phyloP scores from a whole-genome alignment of 2,888 invertebrate species.

The Drosophila longiperda region DNA sequence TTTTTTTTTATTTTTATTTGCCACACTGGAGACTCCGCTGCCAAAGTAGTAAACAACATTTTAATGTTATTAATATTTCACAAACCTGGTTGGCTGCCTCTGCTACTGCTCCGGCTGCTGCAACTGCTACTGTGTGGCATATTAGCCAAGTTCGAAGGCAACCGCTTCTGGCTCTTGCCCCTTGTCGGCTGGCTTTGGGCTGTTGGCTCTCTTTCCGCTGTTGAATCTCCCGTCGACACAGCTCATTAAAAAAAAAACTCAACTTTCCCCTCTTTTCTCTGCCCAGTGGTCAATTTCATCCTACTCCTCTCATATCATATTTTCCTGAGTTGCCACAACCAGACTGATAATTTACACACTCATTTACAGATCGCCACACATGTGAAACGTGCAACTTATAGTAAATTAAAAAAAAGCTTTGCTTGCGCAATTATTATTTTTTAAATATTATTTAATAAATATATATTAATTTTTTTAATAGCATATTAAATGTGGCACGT shows the following conservation, averaged over 20 bases:
- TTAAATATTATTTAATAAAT: not conserved
- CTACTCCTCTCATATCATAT: constrained; percentile 4
- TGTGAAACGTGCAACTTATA: constrained; percentile 33
- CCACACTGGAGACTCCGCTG: constrained; percentile 50
- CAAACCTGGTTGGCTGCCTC: constrained; percentile 16
- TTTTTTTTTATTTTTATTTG: constrained; percentile 31
- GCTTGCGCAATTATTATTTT: not conserved
- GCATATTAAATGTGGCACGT: not conserved
- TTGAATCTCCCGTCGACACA: constrained; percentile 57
- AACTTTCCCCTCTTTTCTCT: constrained; percentile 22
- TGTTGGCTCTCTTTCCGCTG: constrained; percentile 26
- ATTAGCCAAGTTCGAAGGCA: constrained; percentile 62
- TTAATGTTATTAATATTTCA: constrained; percentile 78
- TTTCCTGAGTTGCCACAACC: constrained; percentile 20
- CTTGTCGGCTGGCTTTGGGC: not conserved
- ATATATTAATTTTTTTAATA: not conserved
- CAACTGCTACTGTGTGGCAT: constrained; percentile 16
- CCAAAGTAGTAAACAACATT: constrained; percentile 74
- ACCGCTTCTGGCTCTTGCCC: constrained; percentile 22
- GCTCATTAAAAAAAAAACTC: constrained; percentile 73
- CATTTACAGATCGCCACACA: not conserved
- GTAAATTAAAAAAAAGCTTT: constrained; percentile 16
- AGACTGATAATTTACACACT: constrained; percentile 21
- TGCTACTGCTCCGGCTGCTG: constrained; percentile 7
- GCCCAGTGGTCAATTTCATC: constrained; percentile 35